These are phyloP conservation scores for Acrobeloides nanus DNA, from an alignment of 2,888 invertebrate genomes.

Conservation along the genomic window DNA sequence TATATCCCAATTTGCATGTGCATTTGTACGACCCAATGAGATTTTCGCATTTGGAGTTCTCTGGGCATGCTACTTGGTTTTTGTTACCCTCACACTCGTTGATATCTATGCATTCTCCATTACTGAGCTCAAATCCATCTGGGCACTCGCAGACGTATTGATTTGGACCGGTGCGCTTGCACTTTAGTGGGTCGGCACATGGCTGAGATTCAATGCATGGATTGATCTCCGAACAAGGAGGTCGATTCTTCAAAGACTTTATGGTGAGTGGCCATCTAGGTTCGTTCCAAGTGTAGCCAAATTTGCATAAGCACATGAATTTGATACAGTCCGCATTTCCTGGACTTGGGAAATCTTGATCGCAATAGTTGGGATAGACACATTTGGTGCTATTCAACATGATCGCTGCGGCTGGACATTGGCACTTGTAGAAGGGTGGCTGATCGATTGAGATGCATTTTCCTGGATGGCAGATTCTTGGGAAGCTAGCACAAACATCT, in stretches of 20 bases:
- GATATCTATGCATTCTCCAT: constrained; percentile 13
- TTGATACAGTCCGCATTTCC: constrained; percentile 2
- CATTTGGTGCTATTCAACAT: constrained; percentile 2
- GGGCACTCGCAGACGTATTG: constrained; percentile 10
- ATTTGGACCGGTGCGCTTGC: constrained; percentile 11
- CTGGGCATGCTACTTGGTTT: constrained; percentile 7
- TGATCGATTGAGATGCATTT: constrained; percentile 3
- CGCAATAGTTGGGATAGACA: constrained; percentile 11
- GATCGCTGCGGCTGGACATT: constrained; percentile 4
- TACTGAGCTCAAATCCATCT: constrained; percentile 10
- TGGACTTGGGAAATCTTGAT: constrained; percentile 12
- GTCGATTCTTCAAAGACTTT: background rate
- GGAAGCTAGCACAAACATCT: constrained; percentile 7
- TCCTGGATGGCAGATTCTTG: constrained; percentile 9
- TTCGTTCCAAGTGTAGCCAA: constrained; percentile 4
- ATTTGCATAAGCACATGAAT: background rate
- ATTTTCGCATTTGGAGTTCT: constrained; percentile 11
- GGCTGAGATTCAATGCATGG: constrained; percentile 8
- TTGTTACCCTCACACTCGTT: constrained; percentile 6
- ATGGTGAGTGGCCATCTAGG: background rate
- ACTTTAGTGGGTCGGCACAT: constrained; percentile 9
- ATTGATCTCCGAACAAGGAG: constrained; percentile 10
- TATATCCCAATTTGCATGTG: constrained; percentile 7
- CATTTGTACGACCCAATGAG: constrained; percentile 14
- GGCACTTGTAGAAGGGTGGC: constrained; percentile 7